Conservation (phyloP, 92 coral and sea anemone genomes). For the Siderastrea radians region DNA sequence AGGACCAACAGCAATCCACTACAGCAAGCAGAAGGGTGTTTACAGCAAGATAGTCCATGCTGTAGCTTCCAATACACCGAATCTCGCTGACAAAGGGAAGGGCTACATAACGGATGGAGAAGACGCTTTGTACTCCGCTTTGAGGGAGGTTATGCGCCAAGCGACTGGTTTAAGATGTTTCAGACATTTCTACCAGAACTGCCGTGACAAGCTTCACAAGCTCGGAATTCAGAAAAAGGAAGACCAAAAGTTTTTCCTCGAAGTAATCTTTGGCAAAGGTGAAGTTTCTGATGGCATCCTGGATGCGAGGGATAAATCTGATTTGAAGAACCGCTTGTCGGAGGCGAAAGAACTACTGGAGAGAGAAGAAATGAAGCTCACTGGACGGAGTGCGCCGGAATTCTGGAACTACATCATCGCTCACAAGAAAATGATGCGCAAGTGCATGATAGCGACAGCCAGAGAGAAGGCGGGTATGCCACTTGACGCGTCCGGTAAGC, state of each 20-base stretch:
- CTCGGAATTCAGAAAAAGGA: conserved; percentile 36
- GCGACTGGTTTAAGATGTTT: conserved; percentile 46
- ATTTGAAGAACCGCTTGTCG: conserved; percentile 36
- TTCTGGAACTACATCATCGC: conserved; percentile 31
- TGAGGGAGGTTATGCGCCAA: conserved; percentile 31
- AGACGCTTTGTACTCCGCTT: conserved; percentile 33
- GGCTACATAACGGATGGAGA: conserved; percentile 58
- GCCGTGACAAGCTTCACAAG: conserved; percentile 38
- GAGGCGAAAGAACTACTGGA: conserved; percentile 18
- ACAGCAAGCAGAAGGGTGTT: conserved; percentile 42
- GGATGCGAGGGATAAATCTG: conserved; percentile 45
- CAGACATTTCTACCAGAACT: conserved; percentile 44
- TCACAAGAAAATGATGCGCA: conserved; percentile 20
- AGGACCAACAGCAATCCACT: conserved; percentile 52
- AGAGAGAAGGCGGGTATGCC: conserved; percentile 30
- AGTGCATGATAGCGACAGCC: conserved; percentile 33
- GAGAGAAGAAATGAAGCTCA: conserved; percentile 6
- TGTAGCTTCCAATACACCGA: conserved; percentile 23
- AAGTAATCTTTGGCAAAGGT: conserved; percentile 43
- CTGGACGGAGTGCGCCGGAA: conserved; percentile 3
- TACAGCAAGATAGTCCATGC: conserved; percentile 40
- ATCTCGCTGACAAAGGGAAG: conserved; percentile 38
- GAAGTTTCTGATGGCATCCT: conserved; percentile 44
- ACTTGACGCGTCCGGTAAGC: conserved; percentile 34
- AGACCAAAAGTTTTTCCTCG: conserved; percentile 44